Evolutionary conservation across 2,888 invertebrate species (phyloP), one percentile per base, ranked within the genome.

Genomic region (Merodon equestris): DNA sequence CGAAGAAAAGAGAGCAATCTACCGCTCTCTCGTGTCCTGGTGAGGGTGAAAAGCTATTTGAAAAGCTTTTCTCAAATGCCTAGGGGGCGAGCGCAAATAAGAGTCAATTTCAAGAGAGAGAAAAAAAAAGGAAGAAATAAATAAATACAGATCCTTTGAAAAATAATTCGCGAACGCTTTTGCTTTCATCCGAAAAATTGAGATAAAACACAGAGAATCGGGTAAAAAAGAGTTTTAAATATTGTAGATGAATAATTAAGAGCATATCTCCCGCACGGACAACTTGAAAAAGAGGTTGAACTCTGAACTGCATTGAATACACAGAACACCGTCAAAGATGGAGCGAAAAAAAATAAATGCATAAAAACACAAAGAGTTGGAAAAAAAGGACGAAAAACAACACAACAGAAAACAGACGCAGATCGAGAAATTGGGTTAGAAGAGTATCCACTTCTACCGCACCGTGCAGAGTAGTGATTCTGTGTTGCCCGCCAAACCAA

Each of bases 391-490:
- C 5, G 13, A 9, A 19, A 48, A 60, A 60, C 14, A 27, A 27
- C 27, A 27, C 27, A 27, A 27, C 27, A 27, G 27, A 57, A 17
- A 68, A 61, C 27, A 51, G 36, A 73, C 67, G 53, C 45, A 63
- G 67, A 77, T 63, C 48, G 57, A 47, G 74, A 74, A 79, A 79
- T 79, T 79, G 68, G 79, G 79, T 79, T 79, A 79, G 79, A 79
- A 79, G 79, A 79, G 79, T 79, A 74, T 79, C 74, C 45, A 64
- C 68, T 74, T 79, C 63, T 74, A 74, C 79, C 79, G 79, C 79
- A 79, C 79, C 53, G 64, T 61, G 58, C 48, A 58, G 34, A 50
- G 48, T 53, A 67, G 60, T 57, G 71, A 64, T 67, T 68, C 58
- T 50, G 53, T 74, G 51, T 70, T 64, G 56, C 79, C 79, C 79